phyloP scores from a whole-genome alignment of 2,888 invertebrate genomes.

The Cephonodes hylas region DNA sequence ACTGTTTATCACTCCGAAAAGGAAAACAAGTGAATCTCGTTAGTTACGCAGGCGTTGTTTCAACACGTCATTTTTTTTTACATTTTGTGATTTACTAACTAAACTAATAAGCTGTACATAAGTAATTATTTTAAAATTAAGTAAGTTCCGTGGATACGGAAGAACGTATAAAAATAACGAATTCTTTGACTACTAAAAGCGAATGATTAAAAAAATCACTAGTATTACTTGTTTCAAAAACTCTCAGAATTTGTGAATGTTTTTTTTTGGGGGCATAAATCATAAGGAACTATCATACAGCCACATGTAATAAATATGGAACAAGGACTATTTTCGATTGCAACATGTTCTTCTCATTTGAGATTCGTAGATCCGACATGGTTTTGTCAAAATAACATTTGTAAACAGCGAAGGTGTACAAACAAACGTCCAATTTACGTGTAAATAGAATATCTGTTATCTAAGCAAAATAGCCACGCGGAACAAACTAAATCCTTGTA shows the following conservation, averaged over 20 bases:
- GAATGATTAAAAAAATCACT: no score
- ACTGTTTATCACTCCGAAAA: not conserved
- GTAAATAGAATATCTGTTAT: conserved; percentile 4
- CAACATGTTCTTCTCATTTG: not conserved
- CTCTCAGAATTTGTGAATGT: not conserved
- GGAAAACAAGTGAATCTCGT: not conserved
- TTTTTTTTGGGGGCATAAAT: not conserved
- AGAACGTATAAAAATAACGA: no score
- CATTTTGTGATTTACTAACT: not conserved
- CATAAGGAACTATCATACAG: not conserved
- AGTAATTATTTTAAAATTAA: no score
- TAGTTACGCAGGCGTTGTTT: not conserved
- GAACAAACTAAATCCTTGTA: not conserved
- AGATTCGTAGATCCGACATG: not conserved
- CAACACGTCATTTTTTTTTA: not conserved
- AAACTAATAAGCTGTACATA: no score
- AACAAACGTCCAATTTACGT: not conserved
- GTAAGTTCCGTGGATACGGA: no score
- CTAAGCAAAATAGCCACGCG: not conserved
- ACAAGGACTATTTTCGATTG: not conserved
- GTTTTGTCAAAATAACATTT: not conserved
- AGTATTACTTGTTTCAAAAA: no score
- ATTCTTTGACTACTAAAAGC: no score
- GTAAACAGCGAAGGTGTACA: not conserved
- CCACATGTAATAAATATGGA: not conserved